Base-by-base conservation (phyloP, 2,113 vertebrate genomes). In the Vireo altiloquus region DNA sequence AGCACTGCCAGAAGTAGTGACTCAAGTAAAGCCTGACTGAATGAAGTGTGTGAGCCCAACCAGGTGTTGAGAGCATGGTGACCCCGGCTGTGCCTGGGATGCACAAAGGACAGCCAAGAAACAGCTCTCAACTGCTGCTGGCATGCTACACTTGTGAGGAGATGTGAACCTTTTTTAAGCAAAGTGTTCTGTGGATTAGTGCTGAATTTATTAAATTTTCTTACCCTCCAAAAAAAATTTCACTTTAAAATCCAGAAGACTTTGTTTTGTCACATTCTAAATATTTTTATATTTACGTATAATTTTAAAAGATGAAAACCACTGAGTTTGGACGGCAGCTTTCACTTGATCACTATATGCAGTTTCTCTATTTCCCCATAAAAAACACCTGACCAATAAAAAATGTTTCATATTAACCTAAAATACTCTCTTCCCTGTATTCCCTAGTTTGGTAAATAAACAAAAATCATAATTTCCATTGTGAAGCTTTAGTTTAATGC, bases 261-360 rank as follows among this genome's bases (percentile, higher is more conserved):
- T 94, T 72, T 84, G 68, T 64, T 86, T 90, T 95, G 83, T 87
- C 72, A 80, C 35, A 18, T 76, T 94, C 71, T 86, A 64, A 92
- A 91, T 95, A 63, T 96, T 96, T 94, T 95, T 74, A 94, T 79
- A 66, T 3, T 75, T 66, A 54, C 5, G 33, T 33, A 3, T n/a
- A 68, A 88, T 82, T 92, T 76, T 68, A 65, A 86, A 86, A 82
- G 71, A 63, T 13, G 22, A 82, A 93, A 93, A 46, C 21, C 25
- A 24, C 5, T 4, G 52, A 71, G 44, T 88, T 88, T 90, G 63
- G 86, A 71, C 60, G 66, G 82, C 63, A 76, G 68, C 59, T 92
- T 92, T 96, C 82, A 89, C 47, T 90, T 69, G 37, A 83, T 80
- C 63, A 57, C 79, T 59, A 76, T 80, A 82, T 86, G 63, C 31